A percentile compares a stretch with the other conserved stretches of the same genome.
Evolutionary conservation across 2,888 invertebrate genomes (phyloP).

Genomic region (Chalcis sispes): DNA sequence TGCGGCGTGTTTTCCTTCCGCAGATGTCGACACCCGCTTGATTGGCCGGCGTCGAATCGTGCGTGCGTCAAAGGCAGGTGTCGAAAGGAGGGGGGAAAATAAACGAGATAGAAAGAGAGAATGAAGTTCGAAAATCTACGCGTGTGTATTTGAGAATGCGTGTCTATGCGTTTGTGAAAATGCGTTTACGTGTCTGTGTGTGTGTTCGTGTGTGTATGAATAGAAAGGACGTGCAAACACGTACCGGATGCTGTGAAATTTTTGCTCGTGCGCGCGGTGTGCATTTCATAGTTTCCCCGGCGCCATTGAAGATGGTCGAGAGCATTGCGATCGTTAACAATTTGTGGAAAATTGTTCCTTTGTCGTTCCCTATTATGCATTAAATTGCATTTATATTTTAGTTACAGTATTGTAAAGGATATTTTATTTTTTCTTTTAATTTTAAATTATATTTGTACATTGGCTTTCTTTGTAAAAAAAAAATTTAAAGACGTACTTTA

Average conservation of each 20-base stretch:
- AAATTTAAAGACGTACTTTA: no score
- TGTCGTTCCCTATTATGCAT: no score
- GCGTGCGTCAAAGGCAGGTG: slow-evolving; percentile 50
- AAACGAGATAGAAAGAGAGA: no score
- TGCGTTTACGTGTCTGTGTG: no score
- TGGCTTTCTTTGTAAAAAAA: slow-evolving; percentile 1
- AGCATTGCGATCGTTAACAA: background rate
- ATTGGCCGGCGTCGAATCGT: slow-evolving; percentile 34
- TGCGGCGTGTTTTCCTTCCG: slow-evolving; percentile 42
- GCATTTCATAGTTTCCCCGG: background rate
- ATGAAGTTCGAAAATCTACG: slow-evolving; percentile 24
- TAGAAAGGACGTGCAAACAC: slow-evolving; percentile 10
- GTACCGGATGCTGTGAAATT: slow-evolving; percentile 10
- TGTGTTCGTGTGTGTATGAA: background rate
- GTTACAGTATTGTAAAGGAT: background rate
- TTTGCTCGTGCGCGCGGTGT: background rate
- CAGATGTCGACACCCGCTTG: slow-evolving; percentile 36
- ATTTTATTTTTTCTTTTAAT: background rate
- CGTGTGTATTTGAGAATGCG: background rate
- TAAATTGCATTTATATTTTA: background rate
- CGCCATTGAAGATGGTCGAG: background rate
- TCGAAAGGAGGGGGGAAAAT: no score
- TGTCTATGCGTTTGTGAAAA: background rate
- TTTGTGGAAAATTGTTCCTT: background rate
- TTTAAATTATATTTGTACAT: background rate